Evolutionary conservation across 2,113 vertebrate genomes (phyloP), one percentile per base, ranked within the genome.

Genomic region (Myanophis thanlyinensis): DNA sequence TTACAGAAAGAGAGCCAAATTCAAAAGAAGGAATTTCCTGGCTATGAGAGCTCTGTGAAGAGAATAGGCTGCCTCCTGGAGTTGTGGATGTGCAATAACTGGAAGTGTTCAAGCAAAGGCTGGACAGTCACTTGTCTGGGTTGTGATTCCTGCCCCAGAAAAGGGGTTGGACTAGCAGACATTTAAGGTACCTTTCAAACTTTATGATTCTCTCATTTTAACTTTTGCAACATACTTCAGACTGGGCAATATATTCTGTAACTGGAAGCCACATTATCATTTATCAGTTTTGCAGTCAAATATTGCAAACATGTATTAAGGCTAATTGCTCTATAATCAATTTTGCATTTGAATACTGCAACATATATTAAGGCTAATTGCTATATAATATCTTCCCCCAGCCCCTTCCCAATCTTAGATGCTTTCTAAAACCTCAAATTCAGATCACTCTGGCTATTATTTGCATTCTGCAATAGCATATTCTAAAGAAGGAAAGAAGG

Each of bases 141-240:
- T 23, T 80, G 35, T 22, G 73, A 8, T 80, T 80, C 73, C 35
- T 22, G 6, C 35, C 35, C 35, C 35, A 44, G 73, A 22, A 40
- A 80, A 80, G 20, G 18, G 73, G 6, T 22, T 80, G 35, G 6
- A 80, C 7, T 80, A 22, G 73, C 35, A 80, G 73, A 20, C 35
- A 44, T 80, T 40, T 80, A 40, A 80, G 35, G 73, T 44, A 40
- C 35, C 35, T 80, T 80, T 44, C 35, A 80, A 80, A 80, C 18
- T 18, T 80, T 80, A 40, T 20, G 15, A 44, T 80, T 80, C 73
- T 80, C 18, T 80, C 90, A 5, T 8, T 47, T 87, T 5, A 53
- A n/a, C 0, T 88, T 0, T 0, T 0, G 9, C 35, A 0, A 13
- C 40, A 91, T 54, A 22, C 59, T 93, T 73, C n/a, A 30, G 22